Conservation (phyloP, 2,797 vertebrate genomes). For the Menidia menidia region DNA sequence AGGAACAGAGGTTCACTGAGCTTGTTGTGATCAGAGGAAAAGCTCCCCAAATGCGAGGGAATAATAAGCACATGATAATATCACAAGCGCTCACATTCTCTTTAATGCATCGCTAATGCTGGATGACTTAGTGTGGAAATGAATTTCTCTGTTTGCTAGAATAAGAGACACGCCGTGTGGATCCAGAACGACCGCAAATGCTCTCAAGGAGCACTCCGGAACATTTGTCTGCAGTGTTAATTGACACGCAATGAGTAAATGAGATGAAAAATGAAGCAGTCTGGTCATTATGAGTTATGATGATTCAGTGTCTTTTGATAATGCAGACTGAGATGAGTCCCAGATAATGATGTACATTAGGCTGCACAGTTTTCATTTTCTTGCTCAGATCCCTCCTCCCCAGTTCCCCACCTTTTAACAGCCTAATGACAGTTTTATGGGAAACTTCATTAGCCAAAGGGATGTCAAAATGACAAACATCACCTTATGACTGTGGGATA, state of each 20-base stretch:
- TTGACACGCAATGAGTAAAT: constrained; percentile 59
- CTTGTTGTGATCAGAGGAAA: constrained; percentile 51
- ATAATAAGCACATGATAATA: constrained; percentile 47
- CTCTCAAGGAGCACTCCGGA: constrained; percentile 49
- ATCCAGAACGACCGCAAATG: neutral
- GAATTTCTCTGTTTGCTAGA: constrained; percentile 50
- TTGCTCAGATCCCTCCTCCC: constrained; percentile 19
- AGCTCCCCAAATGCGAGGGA: constrained; percentile 34
- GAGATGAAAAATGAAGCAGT: constrained; percentile 56
- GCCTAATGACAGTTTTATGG: constrained; percentile 80
- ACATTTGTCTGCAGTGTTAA: constrained; percentile 50
- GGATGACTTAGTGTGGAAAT: constrained; percentile 39
- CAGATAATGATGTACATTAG: constrained; percentile 77
- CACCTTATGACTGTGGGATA: constrained; percentile 68
- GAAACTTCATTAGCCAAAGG: constrained; percentile 76
- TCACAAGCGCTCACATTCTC: constrained; percentile 25
- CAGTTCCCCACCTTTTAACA: constrained; percentile 10
- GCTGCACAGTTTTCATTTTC: constrained; percentile 66
- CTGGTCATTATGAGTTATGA: constrained; percentile 66
- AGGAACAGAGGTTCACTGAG: constrained; percentile 42
- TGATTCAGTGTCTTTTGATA: constrained; percentile 77
- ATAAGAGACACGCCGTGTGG: neutral
- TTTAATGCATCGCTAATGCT: constrained; percentile 48
- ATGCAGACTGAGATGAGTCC: constrained; percentile 61
- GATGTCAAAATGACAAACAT: constrained; percentile 73